phyloP scores from a whole-genome alignment of 2,113 vertebrate species.

The Halichoeres trimaculatus region DNA sequence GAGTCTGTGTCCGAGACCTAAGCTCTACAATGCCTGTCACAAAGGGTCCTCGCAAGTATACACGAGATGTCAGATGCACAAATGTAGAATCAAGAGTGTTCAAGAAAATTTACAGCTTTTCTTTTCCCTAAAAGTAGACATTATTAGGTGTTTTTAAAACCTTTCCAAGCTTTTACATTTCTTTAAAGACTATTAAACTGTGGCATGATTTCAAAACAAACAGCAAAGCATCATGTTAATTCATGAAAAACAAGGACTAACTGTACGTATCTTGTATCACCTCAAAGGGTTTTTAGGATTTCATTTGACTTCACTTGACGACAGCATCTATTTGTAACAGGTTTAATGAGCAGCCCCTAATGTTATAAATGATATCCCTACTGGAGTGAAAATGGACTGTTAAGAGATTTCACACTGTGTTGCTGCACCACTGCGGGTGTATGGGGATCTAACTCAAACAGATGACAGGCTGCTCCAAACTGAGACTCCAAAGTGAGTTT shows the following conservation, averaged over 20 bases:
- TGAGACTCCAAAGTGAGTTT: slow-evolving; percentile 47
- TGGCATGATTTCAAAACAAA: background rate
- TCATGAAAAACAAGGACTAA: background rate
- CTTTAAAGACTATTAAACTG: background rate
- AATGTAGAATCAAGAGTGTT: too few species aligned
- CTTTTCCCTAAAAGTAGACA: too few species aligned
- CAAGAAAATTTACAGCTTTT: too few species aligned
- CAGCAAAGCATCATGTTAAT: background rate
- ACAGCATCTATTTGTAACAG: slow-evolving; percentile 31
- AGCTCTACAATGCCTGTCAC: too few species aligned
- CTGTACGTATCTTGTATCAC: background rate
- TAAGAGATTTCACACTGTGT: slow-evolving; percentile 51
- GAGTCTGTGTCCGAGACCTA: too few species aligned
- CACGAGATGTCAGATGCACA: too few species aligned
- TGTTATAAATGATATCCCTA: slow-evolving; percentile 49
- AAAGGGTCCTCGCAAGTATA: background rate
- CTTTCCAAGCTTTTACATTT: background rate
- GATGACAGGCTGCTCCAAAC: slow-evolving; percentile 29
- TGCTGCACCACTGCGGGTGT: slow-evolving; percentile 29
- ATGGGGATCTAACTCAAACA: slow-evolving; percentile 37
- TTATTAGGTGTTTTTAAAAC: background rate
- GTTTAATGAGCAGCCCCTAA: slow-evolving; percentile 51
- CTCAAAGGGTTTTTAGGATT: slow-evolving; percentile 9
- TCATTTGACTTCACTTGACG: slow-evolving; percentile 34
- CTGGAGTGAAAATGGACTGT: slow-evolving; percentile 48